Evolutionary conservation across 2,888 invertebrate genomes (phyloP).

Genomic region (Stenurella melanura): DNA sequence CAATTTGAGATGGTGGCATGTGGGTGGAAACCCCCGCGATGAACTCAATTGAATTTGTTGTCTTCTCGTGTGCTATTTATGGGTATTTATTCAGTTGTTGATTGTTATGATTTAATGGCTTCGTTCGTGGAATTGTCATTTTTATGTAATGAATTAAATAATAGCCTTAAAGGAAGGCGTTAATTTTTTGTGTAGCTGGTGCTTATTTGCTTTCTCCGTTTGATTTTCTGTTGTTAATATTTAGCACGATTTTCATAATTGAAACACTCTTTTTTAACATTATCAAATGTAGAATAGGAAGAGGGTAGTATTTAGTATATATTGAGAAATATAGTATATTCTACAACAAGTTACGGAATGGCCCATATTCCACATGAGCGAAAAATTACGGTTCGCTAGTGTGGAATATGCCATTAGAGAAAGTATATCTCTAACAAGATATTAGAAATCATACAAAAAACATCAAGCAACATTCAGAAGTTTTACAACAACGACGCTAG

Average conservation of each 20-base stretch:
- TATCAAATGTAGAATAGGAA: too few relatives aligned
- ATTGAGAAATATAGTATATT: too few relatives aligned
- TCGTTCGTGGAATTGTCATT: slow-evolving; percentile 23
- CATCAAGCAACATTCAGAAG: too few relatives aligned
- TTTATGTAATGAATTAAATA: slow-evolving; percentile 1
- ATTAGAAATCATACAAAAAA: too few relatives aligned
- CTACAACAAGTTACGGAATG: too few relatives aligned
- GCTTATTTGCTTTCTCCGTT: background rate
- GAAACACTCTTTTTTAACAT: too few relatives aligned
- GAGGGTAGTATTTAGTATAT: too few relatives aligned
- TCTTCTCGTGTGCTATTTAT: slow-evolving; percentile 35
- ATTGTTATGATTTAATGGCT: slow-evolving; percentile 26
- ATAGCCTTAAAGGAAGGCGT: background rate
- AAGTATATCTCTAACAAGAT: too few relatives aligned
- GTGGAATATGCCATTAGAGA: too few relatives aligned
- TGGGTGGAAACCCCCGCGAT: slow-evolving; percentile 33
- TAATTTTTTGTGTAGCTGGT: background rate
- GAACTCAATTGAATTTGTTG: slow-evolving; percentile 23
- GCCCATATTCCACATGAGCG: too few relatives aligned
- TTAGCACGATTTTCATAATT: background rate
- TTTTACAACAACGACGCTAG: too few relatives aligned
- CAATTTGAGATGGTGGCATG: slow-evolving; percentile 30
- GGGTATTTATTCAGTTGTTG: slow-evolving; percentile 32
- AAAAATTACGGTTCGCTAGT: too few relatives aligned
- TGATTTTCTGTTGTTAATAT: background rate